phyloP scores from a whole-genome alignment of 1,140 invertebrate species.

The Drosophila suzukii region DNA sequence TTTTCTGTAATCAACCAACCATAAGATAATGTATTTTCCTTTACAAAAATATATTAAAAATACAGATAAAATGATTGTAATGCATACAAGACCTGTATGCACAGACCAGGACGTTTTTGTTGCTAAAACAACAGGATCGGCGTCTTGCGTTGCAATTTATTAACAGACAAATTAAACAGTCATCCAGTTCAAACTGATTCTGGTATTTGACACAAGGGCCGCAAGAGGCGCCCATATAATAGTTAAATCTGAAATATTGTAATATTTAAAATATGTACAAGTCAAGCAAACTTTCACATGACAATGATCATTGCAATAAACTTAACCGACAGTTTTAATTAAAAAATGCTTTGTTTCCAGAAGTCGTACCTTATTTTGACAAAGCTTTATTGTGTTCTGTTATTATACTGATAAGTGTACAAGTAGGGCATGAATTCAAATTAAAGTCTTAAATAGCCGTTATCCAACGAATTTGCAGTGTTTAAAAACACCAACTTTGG shows the following conservation, averaged over 20 bases:
- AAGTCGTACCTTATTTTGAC: too few species aligned
- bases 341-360: background rate
- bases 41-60: conserved; percentile 80
- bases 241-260: conserved; percentile 7
- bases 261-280: conserved; percentile 11
- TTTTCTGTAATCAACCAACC: conserved; percentile 51
- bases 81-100: conserved; percentile 14
- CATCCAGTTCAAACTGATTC: conserved; percentile 5
- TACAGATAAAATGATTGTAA: conserved; percentile 57
- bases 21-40: conserved; percentile 74
- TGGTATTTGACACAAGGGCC: conserved; percentile 11
- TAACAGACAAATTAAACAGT: conserved; percentile 16
- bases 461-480: too few species aligned
- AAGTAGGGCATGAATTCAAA: too few species aligned
- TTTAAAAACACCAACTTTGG: too few species aligned
- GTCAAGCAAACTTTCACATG: conserved; percentile 19
- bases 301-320: conserved; percentile 42
- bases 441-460: too few species aligned
- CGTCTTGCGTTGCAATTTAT: conserved; percentile 7
- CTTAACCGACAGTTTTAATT: conserved; percentile 22
- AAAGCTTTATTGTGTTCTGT: too few species aligned
- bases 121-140: conserved; percentile 11
- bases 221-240: conserved; percentile 7
- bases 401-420: too few species aligned
- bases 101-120: conserved; percentile 27